Conservation (phyloP, 2,888 invertebrate species). For the Acleris emargana region DNA sequence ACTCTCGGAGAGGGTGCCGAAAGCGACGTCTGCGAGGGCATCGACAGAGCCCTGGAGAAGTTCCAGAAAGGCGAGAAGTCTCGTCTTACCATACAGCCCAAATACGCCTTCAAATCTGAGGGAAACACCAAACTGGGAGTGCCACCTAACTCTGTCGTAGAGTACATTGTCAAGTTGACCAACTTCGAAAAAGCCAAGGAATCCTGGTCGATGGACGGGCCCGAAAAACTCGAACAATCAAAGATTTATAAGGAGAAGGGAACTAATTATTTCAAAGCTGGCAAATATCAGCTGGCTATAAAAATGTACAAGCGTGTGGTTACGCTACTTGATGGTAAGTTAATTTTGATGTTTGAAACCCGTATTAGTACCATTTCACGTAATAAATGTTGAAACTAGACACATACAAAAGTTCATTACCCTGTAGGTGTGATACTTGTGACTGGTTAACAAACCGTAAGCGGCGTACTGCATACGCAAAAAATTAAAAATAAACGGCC, state of each 20-base stretch:
- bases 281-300: slow-evolving; percentile 90
- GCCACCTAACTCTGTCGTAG: slow-evolving; percentile 90
- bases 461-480: too few relatives aligned
- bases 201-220: slow-evolving; percentile 90
- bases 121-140: slow-evolving; percentile 89
- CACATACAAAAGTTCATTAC: too few relatives aligned
- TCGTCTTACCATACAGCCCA: slow-evolving; percentile 87
- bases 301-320: slow-evolving; percentile 94
- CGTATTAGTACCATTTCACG: too few relatives aligned
- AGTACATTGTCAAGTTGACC: slow-evolving; percentile 91
- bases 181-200: slow-evolving; percentile 93
- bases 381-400: too few relatives aligned
- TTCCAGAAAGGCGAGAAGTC: slow-evolving; percentile 93
- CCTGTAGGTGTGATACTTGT: too few relatives aligned
- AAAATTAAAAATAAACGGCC: too few relatives aligned
- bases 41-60: slow-evolving; percentile 91
- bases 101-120: slow-evolving; percentile 89
- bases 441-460: too few relatives aligned
- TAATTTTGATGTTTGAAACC: slow-evolving; percentile 8
- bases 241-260: slow-evolving; percentile 95
- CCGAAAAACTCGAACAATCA: slow-evolving; percentile 92
- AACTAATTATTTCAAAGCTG: slow-evolving; percentile 93
- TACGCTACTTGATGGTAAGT: slow-evolving; percentile 81
- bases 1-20: slow-evolving; percentile 93
- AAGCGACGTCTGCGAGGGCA: slow-evolving; percentile 89